These are phyloP conservation scores for Drosophila novamexicana DNA, from an alignment of 1,140 invertebrate species.

Conservation along the genomic window DNA sequence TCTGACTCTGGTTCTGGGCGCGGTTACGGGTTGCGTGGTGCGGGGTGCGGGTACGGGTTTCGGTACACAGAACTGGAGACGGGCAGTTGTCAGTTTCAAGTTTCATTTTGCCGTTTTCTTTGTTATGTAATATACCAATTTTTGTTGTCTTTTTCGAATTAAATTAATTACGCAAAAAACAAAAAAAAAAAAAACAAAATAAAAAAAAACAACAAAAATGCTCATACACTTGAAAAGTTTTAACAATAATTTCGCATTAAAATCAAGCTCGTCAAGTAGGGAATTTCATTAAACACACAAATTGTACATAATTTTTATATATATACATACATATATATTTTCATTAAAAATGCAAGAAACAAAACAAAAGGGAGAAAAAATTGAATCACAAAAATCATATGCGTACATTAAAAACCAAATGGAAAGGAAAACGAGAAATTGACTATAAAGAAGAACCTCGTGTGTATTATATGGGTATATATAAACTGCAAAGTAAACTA, in stretches of 20 bases:
- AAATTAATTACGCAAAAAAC: constrained; percentile 45
- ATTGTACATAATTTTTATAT: constrained; percentile 69
- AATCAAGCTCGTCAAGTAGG: constrained; percentile 70
- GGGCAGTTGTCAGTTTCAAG: constrained; percentile 30
- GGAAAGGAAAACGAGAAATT: constrained; percentile 44
- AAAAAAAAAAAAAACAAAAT: constrained; percentile 21
- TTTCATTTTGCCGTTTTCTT: constrained; percentile 51
- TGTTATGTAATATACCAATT: constrained; percentile 71
- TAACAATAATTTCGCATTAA: constrained; percentile 69
- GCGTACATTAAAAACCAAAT: constrained; percentile 27
- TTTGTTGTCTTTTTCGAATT: constrained; percentile 66
- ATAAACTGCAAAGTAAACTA: constrained; percentile 49
- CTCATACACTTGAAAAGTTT: constrained; percentile 84
- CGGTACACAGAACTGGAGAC: constrained; percentile 25
- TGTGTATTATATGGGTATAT: constrained; percentile 64
- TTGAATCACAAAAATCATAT: constrained; percentile 41
- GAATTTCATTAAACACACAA: constrained; percentile 68
- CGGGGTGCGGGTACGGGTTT: constrained; percentile 3
- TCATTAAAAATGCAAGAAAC: constrained; percentile 69
- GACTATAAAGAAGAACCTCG: constrained; percentile 56
- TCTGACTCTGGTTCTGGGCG: constrained; percentile 16
- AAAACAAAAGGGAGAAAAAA: constrained; percentile 20
- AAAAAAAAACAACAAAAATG: constrained; percentile 59
- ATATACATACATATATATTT: constrained; percentile 64
- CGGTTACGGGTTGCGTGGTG: constrained; percentile 5